These are phyloP conservation scores for Drosophila nigrodunni DNA, from an alignment of 1,140 invertebrate species.

Conservation along the genomic window DNA sequence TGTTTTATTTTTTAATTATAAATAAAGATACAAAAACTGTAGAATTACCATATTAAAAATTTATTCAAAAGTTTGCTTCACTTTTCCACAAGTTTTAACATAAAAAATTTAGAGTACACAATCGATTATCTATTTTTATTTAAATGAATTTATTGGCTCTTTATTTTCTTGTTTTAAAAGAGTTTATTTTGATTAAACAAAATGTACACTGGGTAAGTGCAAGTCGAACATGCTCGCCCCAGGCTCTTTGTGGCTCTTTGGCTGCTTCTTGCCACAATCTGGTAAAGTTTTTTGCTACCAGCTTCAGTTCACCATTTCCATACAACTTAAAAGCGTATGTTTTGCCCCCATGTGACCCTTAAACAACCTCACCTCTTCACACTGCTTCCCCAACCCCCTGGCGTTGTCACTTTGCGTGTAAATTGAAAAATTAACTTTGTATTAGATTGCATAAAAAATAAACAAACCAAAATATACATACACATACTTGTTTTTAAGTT, in stretches of 20 bases:
- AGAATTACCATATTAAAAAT: no score
- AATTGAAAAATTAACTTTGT: slow-evolving; percentile 55
- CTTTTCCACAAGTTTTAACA: no score
- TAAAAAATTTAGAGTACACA: no score
- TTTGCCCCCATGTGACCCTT: slow-evolving; percentile 7
- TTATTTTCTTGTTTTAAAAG: no score
- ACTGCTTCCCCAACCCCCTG: not conserved
- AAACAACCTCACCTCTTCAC: not conserved
- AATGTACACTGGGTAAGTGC: not conserved
- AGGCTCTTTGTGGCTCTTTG: not conserved
- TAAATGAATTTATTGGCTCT: no score
- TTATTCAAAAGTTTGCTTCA: no score
- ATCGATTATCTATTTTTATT: no score
- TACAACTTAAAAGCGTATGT: slow-evolving; percentile 17
- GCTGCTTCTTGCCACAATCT: slow-evolving; percentile 18
- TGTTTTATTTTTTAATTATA: no score
- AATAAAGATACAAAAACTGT: no score
- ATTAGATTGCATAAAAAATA: slow-evolving; percentile 38
- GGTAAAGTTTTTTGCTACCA: slow-evolving; percentile 26
- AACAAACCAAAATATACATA: slow-evolving; percentile 19
- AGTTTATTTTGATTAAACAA: no score
- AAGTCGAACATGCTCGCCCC: not conserved
- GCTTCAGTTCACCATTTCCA: slow-evolving; percentile 12
- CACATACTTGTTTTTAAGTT: slow-evolving; percentile 10
- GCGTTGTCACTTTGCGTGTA: slow-evolving; percentile 38